phyloP scores from a whole-genome alignment of 1,140 invertebrate species.

The Lordiphosa stackelbergi region DNA sequence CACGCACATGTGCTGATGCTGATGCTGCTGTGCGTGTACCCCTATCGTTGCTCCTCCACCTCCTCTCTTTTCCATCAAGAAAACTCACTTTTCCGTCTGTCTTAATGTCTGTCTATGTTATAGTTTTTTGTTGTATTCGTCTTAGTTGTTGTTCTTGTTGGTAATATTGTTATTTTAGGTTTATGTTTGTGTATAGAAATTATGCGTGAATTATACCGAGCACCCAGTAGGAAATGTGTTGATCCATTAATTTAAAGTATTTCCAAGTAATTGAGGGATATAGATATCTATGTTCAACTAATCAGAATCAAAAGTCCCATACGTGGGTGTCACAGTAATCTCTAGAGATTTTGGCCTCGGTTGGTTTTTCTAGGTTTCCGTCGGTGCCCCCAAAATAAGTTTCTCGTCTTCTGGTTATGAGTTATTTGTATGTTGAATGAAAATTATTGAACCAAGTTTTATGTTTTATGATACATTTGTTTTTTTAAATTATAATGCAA shows the following conservation, averaged over 20 bases:
- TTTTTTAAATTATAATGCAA: too few species aligned
- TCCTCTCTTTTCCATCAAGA: slow-evolving; percentile 1
- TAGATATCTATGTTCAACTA: too few species aligned
- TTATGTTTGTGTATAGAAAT: slow-evolving; percentile 53
- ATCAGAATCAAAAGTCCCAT: too few species aligned
- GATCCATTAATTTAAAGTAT: not conserved
- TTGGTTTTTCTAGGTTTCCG: too few species aligned
- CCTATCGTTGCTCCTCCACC: slow-evolving; percentile 3
- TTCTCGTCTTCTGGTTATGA: too few species aligned
- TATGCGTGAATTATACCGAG: slow-evolving; percentile 40
- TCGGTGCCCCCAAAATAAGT: too few species aligned
- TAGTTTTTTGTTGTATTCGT: slow-evolving; percentile 28
- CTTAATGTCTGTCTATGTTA: slow-evolving; percentile 15
- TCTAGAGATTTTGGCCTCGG: too few species aligned
- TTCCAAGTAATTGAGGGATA: not conserved
- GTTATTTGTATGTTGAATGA: too few species aligned
- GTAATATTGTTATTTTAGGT: slow-evolving; percentile 53
- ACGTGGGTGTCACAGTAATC: too few species aligned
- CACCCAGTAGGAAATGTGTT: slow-evolving; percentile 35
- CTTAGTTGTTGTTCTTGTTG: slow-evolving; percentile 34
- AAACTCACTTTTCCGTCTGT: slow-evolving; percentile 18
- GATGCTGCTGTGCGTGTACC: slow-evolving; percentile 10
- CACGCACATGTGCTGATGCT: slow-evolving; percentile 55
- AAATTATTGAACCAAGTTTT: too few species aligned
- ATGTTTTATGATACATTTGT: too few species aligned